These are phyloP conservation scores for Rhynchotus rufescens DNA, from an alignment of 2,797 vertebrate genomes.

Conservation along the genomic window DNA sequence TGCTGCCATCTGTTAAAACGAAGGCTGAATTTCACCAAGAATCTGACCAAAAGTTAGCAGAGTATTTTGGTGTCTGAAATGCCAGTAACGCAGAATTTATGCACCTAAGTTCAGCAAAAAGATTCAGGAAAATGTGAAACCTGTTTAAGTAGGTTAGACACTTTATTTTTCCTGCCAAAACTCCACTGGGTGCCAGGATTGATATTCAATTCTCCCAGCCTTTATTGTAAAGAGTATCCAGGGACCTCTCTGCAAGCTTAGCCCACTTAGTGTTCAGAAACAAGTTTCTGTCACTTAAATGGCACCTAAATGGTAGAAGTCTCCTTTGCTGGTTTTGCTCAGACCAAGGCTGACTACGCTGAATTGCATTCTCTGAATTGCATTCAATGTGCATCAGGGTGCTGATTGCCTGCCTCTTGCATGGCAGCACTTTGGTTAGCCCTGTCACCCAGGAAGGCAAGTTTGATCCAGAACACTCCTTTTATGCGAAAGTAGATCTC, in stretches of 20 bases:
- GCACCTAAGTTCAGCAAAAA: background rate
- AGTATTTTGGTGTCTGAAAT: background rate
- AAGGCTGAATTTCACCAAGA: background rate
- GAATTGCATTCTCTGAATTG: background rate
- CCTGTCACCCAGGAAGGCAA: background rate
- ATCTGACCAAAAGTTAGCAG: background rate
- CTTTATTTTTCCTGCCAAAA: slow-evolving; percentile 47
- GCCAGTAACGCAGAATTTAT: background rate
- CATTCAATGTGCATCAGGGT: background rate
- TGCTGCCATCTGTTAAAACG: background rate
- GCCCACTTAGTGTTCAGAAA: background rate
- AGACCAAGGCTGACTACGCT: background rate
- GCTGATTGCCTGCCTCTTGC: background rate
- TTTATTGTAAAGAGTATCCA: background rate
- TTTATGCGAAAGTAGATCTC: background rate
- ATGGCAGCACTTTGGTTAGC: no score
- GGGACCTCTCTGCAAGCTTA: background rate
- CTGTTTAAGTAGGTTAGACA: slow-evolving; percentile 43
- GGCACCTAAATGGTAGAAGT: background rate
- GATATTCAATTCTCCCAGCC: slow-evolving; percentile 14
- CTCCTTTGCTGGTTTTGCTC: background rate
- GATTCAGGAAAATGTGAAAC: slow-evolving; percentile 52
- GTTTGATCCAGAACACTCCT: background rate
- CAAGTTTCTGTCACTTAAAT: background rate
- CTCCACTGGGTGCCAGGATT: background rate